Evolutionary conservation across 2,113 vertebrate species (phyloP).

Genomic region (Heteronetta atricapilla): DNA sequence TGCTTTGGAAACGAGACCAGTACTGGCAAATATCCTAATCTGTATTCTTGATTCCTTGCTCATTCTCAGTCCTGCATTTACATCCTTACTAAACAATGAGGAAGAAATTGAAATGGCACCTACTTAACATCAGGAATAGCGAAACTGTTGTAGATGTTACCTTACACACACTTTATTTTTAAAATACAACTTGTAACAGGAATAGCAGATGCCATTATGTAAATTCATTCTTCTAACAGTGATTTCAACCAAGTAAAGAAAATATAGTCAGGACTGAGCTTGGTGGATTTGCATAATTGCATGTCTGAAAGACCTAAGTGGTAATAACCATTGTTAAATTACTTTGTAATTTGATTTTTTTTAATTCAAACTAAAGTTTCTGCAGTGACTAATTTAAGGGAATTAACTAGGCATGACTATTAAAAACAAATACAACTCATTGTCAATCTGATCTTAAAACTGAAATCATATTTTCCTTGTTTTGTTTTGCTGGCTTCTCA

Average conservation of each 20-base stretch:
- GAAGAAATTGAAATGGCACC: not conserved
- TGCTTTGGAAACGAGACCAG: not conserved
- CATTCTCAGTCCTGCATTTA: not conserved
- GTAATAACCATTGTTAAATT: constrained; percentile 30
- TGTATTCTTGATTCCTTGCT: not conserved
- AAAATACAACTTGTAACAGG: not conserved
- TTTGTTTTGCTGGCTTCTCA: not conserved
- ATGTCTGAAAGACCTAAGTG: constrained; percentile 7
- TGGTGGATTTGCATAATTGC: not conserved
- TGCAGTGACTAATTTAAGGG: not conserved
- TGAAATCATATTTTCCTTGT: not conserved
- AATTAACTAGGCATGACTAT: constrained; percentile 5
- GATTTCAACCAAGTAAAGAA: not conserved
- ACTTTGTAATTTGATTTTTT: constrained; percentile 4
- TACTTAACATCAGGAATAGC: not conserved
- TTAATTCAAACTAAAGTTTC: not conserved
- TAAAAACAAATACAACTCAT: not conserved
- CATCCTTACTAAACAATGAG: not conserved
- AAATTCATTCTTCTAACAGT: constrained; percentile 5
- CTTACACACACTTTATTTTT: not conserved
- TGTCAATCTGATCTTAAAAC: not conserved
- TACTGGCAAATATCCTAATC: not conserved
- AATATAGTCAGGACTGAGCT: not conserved
- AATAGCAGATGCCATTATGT: not conserved
- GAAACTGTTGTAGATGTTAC: not conserved